Base-by-base conservation (phyloP, 2,113 vertebrate species). In the Mormyrus iriodes region DNA sequence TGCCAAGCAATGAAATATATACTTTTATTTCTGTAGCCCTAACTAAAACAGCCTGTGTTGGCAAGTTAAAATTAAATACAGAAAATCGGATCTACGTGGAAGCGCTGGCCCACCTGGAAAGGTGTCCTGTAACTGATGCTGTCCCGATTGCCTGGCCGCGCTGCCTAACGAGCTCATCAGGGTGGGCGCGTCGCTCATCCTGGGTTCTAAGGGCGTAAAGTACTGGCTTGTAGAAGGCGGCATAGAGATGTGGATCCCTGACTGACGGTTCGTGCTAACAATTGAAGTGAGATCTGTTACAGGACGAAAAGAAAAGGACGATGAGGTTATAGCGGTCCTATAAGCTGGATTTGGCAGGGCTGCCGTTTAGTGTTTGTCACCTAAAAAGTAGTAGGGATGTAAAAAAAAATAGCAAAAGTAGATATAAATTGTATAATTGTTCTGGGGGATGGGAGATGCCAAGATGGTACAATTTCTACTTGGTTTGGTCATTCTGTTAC, bases 71-170 rank as follows among this genome's bases (percentile, higher is more conserved):
- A 42, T 35, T 42, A 76, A 79, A 53, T 39, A 8, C 51, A 53
- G 85, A 53, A 69, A 31, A 31, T 8, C 73, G 27, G 7, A 87
- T 92, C 91, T 84, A n/a, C 55, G 35, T 90, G 90, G 88, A 86
- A 52, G 69, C 89, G 53, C 88, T 90, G 91, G 90, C 88, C 93
- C 98, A 99, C 98, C 98, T 99, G 98, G 98, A 96, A 99, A 99
- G 92, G 98, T 97, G 96, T 99, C 98, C 96, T 99, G 98, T 97
- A 99, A 99, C 94, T 99, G 98, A 96, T 99, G 98, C 95, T 98
- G 98, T 92, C 97, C 97, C 96, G 98, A 96, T 92, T 95, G 97
- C 92, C 98, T 97, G 92, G 97, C 95, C 94, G 95, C 95, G 91
- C 95, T 95, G 95, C 96, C 97, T 96, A 99, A 96, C 90, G 97